Base-by-base conservation (phyloP, 2,888 invertebrate genomes). In the Sphaerophoria rueppellii region DNA sequence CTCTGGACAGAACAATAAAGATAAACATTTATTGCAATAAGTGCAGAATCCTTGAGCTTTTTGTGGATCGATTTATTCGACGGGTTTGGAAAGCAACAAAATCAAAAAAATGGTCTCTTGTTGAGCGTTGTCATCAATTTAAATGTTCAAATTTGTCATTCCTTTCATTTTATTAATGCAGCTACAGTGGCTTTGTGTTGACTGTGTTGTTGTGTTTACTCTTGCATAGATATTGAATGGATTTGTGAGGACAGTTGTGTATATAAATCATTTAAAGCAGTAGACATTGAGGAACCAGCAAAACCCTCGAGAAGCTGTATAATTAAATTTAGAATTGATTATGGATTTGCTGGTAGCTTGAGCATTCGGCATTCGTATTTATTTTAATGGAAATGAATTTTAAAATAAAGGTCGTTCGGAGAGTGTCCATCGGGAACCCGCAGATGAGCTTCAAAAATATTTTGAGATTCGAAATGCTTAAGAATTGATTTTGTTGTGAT, bases 141-240 rank as follows among this genome's bases (percentile, higher is more conserved):
- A 52, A 67, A 67, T 67, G 67, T 54, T 67, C 24, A 52, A 67
- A 67, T 67, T 67, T 67, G 67, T 67, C 67, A 54, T 67, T 67
- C 16, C 0, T 67, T 58, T 58, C 16, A 0, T 67, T 58, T 58
- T 40, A 52, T 65, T 67, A 52, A 54, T 67, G 50, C 52, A 52
- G 52, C 52, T 67, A 37, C 37, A 52, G 12, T 67, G 52, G 52
- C 37, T 35, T 37, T 16, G 6, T 43, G 4, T 43, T 6, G 24
- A 24, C 24, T 24, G 48, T 34, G 65, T 40, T 35, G 65, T 65
- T 65, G 34, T 35, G 4, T 48, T 61, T 61, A 32, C n/a, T 60
- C 9, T 12, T 61, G 61, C 34, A 7, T 61, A 24, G 24, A 16
- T 46, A 32, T 12, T 16, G 32, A 46, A 34, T 32, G 46, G 46